Evolutionary conservation across 2,113 vertebrate genomes (phyloP).

Genomic region (Otus sunia): DNA sequence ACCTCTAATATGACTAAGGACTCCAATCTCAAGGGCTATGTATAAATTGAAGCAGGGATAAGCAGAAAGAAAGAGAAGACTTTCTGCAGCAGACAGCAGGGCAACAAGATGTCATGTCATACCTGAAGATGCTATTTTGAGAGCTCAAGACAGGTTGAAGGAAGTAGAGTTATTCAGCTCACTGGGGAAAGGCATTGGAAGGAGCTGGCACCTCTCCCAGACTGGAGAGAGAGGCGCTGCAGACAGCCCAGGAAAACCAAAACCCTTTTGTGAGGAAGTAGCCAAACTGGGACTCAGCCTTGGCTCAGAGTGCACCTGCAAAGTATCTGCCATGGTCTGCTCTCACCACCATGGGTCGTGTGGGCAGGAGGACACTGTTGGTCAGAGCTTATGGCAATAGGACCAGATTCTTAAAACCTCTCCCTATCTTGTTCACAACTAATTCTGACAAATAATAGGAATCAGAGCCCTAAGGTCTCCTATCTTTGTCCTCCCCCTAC

Average conservation of each 20-base stretch:
- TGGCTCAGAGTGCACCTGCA: conserved; percentile 6
- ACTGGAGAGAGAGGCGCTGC: not conserved
- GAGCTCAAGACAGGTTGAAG: conserved; percentile 36
- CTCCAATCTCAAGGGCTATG: not conserved
- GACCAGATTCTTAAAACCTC: not conserved
- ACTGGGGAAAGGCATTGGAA: not conserved
- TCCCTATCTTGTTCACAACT: not conserved
- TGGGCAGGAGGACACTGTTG: not conserved
- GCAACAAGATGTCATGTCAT: not conserved
- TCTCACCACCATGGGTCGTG: fast-evolving
- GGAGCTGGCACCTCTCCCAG: conserved; percentile 47
- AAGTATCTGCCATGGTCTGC: not conserved
- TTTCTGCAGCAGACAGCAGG: conserved; percentile 28
- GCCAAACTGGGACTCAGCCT: conserved; percentile 6
- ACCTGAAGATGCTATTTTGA: conserved; percentile 53
- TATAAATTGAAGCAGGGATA: not conserved
- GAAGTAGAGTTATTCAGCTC: conserved; percentile 33
- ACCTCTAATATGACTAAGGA: not conserved
- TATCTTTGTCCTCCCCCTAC: not conserved
- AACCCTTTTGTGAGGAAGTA: not conserved
- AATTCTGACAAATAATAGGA: not conserved
- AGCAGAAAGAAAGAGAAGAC: conserved; percentile 17
- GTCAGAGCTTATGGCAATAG: not conserved
- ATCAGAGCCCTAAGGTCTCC: not conserved
- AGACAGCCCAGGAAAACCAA: conserved; percentile 52